Base-by-base conservation (phyloP, 2,888 invertebrate genomes). In the Luperina testacea region DNA sequence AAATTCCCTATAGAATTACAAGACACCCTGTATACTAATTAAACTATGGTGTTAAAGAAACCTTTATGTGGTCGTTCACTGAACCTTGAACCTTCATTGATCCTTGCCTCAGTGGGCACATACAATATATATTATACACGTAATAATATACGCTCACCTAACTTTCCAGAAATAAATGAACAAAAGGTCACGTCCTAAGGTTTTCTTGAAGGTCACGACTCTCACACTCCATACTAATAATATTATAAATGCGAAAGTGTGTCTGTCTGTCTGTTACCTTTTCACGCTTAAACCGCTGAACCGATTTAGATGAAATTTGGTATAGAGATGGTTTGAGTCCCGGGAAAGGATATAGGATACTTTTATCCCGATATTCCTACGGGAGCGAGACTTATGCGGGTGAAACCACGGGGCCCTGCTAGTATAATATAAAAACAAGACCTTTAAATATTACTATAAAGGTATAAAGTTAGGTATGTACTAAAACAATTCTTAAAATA, bases 81-180 rank as follows among this genome's bases (percentile, higher is more conserved):
- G 78, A 82, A 82, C 82, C 78, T 82, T 82, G 70, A 75, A 82
- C 59, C 61, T 86, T 76, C 73, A 78, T 72, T 85, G 72, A 83
- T 81, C 77, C 69, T 77, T 83, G 82, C 82, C 59, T 77, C 77
- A 27, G 42, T 85, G 65, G 45, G n/a, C 85, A 76, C 77, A 51
- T 67, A 45, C 9, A 9, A 42, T 42, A 1, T 38, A 38, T 7
- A 6, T 6, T 6, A 45, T 45, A n/a, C n/a, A n/a, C n/a, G n/a
- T n/a, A n/a, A n/a, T n/a, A n/a, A n/a, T n/a, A 11, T 45, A 81
- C 78, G 78, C 63, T 82, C 65, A 69, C 71, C 73, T 64, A 78
- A 74, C 69, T 86, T 74, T 83, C 63, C 64, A 82, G 38, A 82
- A 85, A 77, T 86, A 83, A 77, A 64, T 72, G 1, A 32, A 76